Conservation (phyloP, 2,113 vertebrate species). For the Callocephalon fimbriatum region DNA sequence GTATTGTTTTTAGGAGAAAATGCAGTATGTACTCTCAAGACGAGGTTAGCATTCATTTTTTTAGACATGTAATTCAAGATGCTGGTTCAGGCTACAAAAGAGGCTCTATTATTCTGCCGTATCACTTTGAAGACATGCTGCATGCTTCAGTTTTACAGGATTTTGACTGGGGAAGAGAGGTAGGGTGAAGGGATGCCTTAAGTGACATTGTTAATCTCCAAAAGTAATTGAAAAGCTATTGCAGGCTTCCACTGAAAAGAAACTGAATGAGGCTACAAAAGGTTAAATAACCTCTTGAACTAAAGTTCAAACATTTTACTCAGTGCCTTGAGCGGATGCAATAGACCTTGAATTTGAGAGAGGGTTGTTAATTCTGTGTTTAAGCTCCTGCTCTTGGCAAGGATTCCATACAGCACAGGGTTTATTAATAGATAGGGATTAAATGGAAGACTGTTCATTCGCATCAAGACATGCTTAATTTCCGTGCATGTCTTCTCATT, state of each 20-base stretch:
- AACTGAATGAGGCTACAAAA: neutral
- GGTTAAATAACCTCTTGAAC: neutral
- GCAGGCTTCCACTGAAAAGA: neutral
- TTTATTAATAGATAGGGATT: neutral
- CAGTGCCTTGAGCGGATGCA: neutral
- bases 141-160: neutral
- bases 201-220: neutral
- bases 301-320: neutral
- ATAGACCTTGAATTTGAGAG: neutral
- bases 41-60: neutral
- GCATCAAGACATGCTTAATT: neutral
- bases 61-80: neutral
- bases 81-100: neutral
- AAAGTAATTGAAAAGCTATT: neutral
- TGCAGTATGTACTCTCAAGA: neutral
- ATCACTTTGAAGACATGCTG: neutral
- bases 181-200: accelerated
- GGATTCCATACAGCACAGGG: neutral
- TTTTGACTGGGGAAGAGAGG: neutral
- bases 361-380: no score
- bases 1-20: neutral
- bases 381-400: neutral
- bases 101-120: accelerated
- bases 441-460: neutral
- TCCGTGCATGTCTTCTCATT: neutral